Evolutionary conservation across 2,888 invertebrate genomes (phyloP).

Genomic region (Lacanobia oleracea): DNA sequence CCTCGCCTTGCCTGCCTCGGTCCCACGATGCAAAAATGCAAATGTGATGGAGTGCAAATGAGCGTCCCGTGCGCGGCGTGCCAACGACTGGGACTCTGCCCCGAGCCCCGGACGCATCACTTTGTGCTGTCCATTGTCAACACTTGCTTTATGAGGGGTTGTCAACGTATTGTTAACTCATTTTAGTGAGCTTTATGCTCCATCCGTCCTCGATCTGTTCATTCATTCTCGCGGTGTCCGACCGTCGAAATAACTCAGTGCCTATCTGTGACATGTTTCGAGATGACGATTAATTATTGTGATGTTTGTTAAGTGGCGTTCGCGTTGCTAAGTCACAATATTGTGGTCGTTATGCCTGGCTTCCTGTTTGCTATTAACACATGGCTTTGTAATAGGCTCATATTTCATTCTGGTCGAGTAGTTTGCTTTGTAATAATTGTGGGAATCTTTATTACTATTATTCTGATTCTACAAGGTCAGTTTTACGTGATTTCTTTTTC

Average conservation of each 20-base stretch:
- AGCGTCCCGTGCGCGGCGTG: slow-evolving; percentile 71
- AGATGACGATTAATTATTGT: slow-evolving; percentile 66
- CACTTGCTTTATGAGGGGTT: slow-evolving; percentile 71
- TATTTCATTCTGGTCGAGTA: slow-evolving; percentile 35
- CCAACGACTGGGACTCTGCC: slow-evolving; percentile 67
- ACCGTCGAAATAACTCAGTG: slow-evolving; percentile 65
- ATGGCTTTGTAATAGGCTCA: slow-evolving; percentile 39
- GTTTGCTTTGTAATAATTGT: slow-evolving; percentile 30
- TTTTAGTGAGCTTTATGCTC: slow-evolving; percentile 62
- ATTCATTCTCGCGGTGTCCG: slow-evolving; percentile 60
- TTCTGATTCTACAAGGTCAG: slow-evolving; percentile 10
- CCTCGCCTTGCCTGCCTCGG: slow-evolving; percentile 57
- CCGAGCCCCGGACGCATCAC: slow-evolving; percentile 71
- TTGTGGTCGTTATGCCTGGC: slow-evolving; percentile 50
- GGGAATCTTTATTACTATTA: slow-evolving; percentile 31
- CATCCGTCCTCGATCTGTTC: slow-evolving; percentile 56
- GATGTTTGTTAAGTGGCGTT: slow-evolving; percentile 55
- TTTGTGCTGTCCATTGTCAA: slow-evolving; percentile 71
- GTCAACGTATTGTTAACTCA: slow-evolving; percentile 66
- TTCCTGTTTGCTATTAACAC: slow-evolving; percentile 57
- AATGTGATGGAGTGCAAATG: slow-evolving; percentile 79
- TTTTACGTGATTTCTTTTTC: slow-evolving; percentile 20
- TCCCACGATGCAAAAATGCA: slow-evolving; percentile 79
- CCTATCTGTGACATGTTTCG: slow-evolving; percentile 59
- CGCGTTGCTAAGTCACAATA: slow-evolving; percentile 43